These are phyloP conservation scores for Chironomus striatipennis DNA, from an alignment of 1,140 invertebrate species.

Conservation along the genomic window DNA sequence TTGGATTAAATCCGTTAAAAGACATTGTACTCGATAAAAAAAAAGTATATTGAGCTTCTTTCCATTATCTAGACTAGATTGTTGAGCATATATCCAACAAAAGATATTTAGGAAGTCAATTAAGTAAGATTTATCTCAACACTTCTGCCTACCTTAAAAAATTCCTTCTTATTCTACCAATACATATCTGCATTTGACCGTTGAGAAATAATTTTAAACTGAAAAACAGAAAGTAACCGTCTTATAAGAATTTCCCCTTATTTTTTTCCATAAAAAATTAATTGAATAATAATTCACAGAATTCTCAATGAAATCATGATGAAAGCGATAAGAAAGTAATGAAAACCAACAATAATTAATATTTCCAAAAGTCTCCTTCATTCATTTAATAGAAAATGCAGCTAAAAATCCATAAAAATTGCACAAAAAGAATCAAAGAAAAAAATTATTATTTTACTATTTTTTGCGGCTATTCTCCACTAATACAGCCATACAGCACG, in stretches of 20 bases:
- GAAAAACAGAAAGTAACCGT: neutral
- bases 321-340: neutral
- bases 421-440: neutral
- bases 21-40: slow-evolving; percentile 6
- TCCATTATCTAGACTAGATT: neutral
- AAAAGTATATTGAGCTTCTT: neutral
- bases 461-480: neutral
- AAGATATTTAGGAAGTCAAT: neutral
- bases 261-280: too few relatives aligned
- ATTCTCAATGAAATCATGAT: too few relatives aligned
- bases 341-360: neutral
- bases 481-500: neutral
- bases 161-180: neutral
- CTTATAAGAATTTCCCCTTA: neutral
- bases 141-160: neutral
- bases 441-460: neutral
- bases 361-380: neutral
- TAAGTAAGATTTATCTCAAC: neutral
- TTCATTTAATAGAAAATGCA: neutral
- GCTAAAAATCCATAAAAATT: neutral
- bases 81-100: too few relatives aligned
- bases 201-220: neutral
- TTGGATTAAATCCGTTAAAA: neutral
- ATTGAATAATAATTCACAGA: too few relatives aligned
- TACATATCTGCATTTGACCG: neutral